phyloP scores from a whole-genome alignment of 1,140 invertebrate genomes.

The Penaeus indicus region DNA sequence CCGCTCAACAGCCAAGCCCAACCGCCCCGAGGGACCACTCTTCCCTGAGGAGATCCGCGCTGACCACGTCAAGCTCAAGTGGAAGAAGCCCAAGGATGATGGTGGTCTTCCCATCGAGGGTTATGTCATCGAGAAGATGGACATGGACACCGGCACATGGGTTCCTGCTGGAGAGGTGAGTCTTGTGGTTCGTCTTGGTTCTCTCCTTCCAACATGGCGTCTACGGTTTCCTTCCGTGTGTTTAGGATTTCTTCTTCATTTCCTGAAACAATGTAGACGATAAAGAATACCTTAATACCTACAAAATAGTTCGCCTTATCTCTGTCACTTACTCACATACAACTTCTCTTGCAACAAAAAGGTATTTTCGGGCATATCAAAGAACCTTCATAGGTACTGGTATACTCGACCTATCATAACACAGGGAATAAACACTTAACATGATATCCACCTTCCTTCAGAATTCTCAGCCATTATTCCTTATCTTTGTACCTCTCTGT shows the following conservation, averaged over 20 bases:
- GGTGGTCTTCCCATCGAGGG: slow-evolving; percentile 94
- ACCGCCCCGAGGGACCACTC: slow-evolving; percentile 67
- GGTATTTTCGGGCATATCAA: too few species aligned
- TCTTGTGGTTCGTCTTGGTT: neutral
- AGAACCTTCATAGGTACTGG: too few species aligned
- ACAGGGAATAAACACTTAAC: too few species aligned
- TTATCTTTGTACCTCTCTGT: too few species aligned
- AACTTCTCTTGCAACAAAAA: neutral
- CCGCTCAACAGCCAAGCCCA: slow-evolving; percentile 62
- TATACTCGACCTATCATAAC: too few species aligned
- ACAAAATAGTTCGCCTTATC: neutral
- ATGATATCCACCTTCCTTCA: too few species aligned
- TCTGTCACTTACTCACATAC: neutral
- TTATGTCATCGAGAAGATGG: slow-evolving; percentile 98
- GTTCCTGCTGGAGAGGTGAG: slow-evolving; percentile 88
- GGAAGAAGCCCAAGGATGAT: slow-evolving; percentile 94
- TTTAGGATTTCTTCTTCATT: neutral
- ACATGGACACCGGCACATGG: slow-evolving; percentile 92
- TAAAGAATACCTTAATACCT: neutral
- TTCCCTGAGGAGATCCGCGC: slow-evolving; percentile 85
- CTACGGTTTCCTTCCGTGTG: neutral
- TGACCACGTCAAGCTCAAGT: slow-evolving; percentile 93
- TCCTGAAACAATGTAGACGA: too few species aligned
- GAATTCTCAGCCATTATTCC: too few species aligned
- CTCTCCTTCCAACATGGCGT: neutral